Evolutionary conservation across 2,797 vertebrate species (phyloP), one percentile per base, ranked within the genome.

Genomic region (Fringilla coelebs): DNA sequence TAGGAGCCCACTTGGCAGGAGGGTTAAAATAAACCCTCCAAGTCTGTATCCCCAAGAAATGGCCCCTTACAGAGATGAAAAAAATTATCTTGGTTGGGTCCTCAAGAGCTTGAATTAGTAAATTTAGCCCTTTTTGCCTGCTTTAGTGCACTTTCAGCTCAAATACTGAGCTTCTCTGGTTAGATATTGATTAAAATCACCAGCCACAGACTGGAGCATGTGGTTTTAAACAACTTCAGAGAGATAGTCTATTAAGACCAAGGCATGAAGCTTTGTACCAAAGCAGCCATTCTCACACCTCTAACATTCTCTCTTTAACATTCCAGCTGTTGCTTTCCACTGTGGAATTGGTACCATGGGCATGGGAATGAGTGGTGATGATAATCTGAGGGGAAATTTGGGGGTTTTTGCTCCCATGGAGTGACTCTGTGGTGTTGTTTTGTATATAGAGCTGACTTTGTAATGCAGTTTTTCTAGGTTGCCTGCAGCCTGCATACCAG

Each of bases 341-440:
- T 51, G 8, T 9, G 49, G 52, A 60, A 45, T 77, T 52, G 34
- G 34, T 74, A 58, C 55, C 29, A 4, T 13, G 13, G 52, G 65
- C 38, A 54, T 1, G 0, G 15, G 43, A 54, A 20, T 11, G 65
- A 55, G 25, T 10, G 17, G 32, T 40, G 4, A 1, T 12, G 10
- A 11, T 29, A n/a, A 55, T 6, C 9, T 1, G n/a, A 48, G 46
- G 7, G 31, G 48, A 28, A 61, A 15, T 29, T n/a, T 7, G 32
- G 48, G 73, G 40, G 2, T 1, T 51, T 80, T 89, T 89, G 75
- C 89, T 85, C n/a, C 38, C 34, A 8, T 7, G 4, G 76, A 41
- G 61, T 6, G 28, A 52, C 32, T 61, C 16, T 41, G 73, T 4
- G 7, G 18, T 46, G 6, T 0, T 63, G 45, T 55, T 91, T 41